phyloP scores from a whole-genome alignment of 2,113 vertebrate genomes.

The Chrysemys picta region DNA sequence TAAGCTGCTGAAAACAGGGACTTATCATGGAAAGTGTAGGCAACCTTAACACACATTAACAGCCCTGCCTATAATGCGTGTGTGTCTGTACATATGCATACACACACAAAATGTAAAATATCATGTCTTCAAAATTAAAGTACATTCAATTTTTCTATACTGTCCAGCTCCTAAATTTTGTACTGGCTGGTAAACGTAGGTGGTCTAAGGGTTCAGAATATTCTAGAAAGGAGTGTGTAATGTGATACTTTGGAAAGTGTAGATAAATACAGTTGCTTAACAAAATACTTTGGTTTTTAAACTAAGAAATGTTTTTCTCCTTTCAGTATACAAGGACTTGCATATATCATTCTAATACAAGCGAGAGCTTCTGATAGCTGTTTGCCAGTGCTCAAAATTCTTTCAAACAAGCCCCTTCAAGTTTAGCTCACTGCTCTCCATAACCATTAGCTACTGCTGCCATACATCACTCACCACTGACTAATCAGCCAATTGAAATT shows the following conservation, averaged over 20 bases:
- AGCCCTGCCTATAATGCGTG: not conserved
- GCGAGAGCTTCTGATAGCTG: not conserved
- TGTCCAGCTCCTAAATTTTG: not conserved
- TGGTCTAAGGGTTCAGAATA: not conserved
- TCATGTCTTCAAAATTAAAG: not conserved
- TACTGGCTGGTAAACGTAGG: not conserved
- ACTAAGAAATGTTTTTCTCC: not conserved
- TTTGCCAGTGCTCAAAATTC: not conserved
- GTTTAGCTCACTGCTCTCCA: not conserved
- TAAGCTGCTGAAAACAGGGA: not conserved
- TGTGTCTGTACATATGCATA: not conserved
- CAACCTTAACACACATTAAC: not conserved
- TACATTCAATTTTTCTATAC: not conserved
- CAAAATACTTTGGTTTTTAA: not conserved
- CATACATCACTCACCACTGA: not conserved
- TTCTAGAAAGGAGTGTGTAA: not conserved
- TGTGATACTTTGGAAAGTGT: not conserved
- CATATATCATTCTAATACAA: not conserved
- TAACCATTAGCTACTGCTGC: not conserved
- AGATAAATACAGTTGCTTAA: not conserved
- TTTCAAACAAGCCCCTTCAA: constrained; percentile 11
- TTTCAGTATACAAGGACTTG: not conserved
- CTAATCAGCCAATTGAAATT: constrained; percentile 12
- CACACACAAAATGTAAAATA: not conserved
- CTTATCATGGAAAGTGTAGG: not conserved